phyloP scores from a whole-genome alignment of 2,113 vertebrate species.

The Fulica atra region DNA sequence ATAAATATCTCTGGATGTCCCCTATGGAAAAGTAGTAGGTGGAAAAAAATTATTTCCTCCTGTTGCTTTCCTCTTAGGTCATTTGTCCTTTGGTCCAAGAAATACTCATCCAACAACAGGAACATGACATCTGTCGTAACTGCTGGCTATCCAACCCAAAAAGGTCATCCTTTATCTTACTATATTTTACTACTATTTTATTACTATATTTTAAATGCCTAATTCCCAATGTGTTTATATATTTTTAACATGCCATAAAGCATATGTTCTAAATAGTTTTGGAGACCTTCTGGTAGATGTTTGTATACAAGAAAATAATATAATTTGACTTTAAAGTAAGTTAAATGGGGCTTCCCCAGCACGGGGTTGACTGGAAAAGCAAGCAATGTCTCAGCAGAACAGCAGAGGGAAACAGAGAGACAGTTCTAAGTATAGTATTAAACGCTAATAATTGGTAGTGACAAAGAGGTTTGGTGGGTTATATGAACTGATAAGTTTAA shows the following conservation, averaged over 20 bases:
- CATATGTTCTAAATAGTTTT: not conserved
- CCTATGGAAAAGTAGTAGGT: not conserved
- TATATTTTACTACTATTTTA: too few relatives aligned
- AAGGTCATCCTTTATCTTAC: not conserved
- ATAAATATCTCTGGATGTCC: not conserved
- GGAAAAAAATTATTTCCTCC: not conserved
- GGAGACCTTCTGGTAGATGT: not conserved
- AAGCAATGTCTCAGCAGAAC: conserved; percentile 1
- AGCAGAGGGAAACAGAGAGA: conserved; percentile 56
- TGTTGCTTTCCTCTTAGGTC: not conserved
- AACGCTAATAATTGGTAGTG: not conserved
- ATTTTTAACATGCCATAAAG: not conserved
- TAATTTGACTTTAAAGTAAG: not conserved
- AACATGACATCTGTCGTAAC: not conserved
- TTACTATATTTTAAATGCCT: not conserved
- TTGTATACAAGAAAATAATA: not conserved
- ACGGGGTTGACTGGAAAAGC: not conserved
- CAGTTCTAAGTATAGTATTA: not conserved
- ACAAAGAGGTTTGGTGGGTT: not conserved
- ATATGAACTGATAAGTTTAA: not conserved
- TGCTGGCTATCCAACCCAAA: not conserved
- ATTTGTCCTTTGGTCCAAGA: not conserved
- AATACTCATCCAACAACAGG: not conserved
- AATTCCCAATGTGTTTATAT: not conserved
- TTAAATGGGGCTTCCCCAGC: not conserved